Percentiles rank a stretch among this genome's conserved stretches.
Conservation (phyloP, 2,888 invertebrate genomes). For the Eristalis intricaria region DNA sequence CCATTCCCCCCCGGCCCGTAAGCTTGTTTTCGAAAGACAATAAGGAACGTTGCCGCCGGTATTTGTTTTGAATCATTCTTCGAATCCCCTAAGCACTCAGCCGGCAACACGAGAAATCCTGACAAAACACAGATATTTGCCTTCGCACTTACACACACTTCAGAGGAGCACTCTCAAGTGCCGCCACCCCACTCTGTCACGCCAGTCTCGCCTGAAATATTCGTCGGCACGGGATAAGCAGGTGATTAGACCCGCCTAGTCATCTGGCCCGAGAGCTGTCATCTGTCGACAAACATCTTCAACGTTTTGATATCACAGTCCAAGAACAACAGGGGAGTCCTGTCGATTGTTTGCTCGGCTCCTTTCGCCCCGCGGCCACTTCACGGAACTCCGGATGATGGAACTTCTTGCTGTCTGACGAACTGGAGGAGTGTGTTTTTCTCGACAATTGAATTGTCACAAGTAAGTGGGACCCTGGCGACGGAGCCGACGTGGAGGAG, state of each 20-base stretch:
- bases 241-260: conserved; percentile 46
- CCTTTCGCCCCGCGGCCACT: background rate
- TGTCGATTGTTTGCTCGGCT: background rate
- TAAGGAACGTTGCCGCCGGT: background rate
- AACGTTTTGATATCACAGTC: background rate
- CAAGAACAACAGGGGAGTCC: background rate
- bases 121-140: conserved; percentile 4
- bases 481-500: background rate
- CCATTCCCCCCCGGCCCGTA: background rate
- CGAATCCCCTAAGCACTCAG: background rate
- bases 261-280: conserved; percentile 19
- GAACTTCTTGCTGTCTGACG: background rate
- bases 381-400: background rate
- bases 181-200: background rate
- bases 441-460: background rate
- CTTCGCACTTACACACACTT: background rate
- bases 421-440: background rate
- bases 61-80: conserved; percentile 8
- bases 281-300: conserved; percentile 8
- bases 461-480: background rate
- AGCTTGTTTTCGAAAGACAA: background rate
- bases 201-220: conserved; percentile 13
- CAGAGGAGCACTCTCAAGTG: background rate
- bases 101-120: background rate
- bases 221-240: conserved; percentile 37